phyloP scores from a whole-genome alignment of 2,113 vertebrate species.

The Pygoscelis antarcticus region DNA sequence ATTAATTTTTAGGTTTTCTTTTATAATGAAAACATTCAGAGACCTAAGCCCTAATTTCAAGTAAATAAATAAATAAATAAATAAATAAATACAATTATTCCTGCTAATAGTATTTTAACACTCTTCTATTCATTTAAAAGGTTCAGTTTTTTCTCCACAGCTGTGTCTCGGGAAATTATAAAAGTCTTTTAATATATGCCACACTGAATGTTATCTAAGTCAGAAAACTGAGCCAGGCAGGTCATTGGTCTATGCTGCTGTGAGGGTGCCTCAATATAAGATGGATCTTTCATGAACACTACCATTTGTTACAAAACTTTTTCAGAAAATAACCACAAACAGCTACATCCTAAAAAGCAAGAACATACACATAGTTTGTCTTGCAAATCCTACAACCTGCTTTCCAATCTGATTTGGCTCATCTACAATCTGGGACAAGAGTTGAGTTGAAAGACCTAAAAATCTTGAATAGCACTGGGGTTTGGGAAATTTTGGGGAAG shows the following conservation, averaged over 20 bases:
- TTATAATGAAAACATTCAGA: neutral
- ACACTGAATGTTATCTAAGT: neutral
- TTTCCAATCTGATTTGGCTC: neutral
- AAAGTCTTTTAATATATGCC: neutral
- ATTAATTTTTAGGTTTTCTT: neutral
- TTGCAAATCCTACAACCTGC: neutral
- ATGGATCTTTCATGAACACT: neutral
- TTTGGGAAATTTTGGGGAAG: neutral
- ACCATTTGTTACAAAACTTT: neutral
- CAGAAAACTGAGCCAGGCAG: neutral
- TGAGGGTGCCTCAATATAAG: neutral
- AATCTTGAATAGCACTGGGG: neutral
- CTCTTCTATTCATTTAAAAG: neutral
- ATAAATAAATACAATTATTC: neutral
- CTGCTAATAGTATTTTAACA: neutral
- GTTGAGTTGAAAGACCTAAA: neutral
- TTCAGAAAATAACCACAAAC: neutral
- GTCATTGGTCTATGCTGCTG: neutral
- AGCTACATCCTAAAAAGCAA: neutral
- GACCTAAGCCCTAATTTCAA: neutral
- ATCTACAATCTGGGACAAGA: neutral
- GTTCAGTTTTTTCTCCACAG: neutral
- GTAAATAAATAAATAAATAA: neutral
- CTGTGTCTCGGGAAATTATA: neutral
- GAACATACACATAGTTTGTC: fast-evolving